These are phyloP conservation scores for Phaenicophaeus curvirostris DNA, from an alignment of 2,797 vertebrate species.

Conservation along the genomic window DNA sequence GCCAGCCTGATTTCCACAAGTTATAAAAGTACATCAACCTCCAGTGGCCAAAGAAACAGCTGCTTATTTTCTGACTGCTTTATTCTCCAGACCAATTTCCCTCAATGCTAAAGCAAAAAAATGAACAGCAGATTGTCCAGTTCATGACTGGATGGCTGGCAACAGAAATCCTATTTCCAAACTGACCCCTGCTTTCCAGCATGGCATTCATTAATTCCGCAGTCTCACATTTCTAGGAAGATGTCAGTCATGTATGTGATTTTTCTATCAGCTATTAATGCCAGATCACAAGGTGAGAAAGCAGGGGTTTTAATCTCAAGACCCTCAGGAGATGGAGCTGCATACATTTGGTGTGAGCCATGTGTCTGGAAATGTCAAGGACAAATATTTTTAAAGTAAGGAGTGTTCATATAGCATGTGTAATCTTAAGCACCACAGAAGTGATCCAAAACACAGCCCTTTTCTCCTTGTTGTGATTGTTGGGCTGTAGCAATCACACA, in stretches of 20 bases:
- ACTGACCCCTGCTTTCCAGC: conserved; percentile 61
- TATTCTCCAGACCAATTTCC: conserved; percentile 29
- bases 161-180: conserved; percentile 65
- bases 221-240: conserved; percentile 65
- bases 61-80: conserved; percentile 23
- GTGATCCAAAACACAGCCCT: conserved; percentile 6
- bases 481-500: background rate
- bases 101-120: background rate
- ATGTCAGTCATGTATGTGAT: conserved; percentile 56
- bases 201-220: conserved; percentile 51
- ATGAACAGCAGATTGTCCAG: conserved; percentile 48
- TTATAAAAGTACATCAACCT: conserved; percentile 20
- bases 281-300: conserved; percentile 73
- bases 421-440: conserved; percentile 6
- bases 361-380: conserved; percentile 73
- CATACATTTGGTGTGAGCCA: conserved; percentile 66
- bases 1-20: conserved; percentile 15
- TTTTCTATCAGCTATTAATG: conserved; percentile 71
- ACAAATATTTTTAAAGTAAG: conserved; percentile 60
- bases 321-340: conserved; percentile 72
- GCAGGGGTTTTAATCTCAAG: conserved; percentile 71
- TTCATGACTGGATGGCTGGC: conserved; percentile 57
- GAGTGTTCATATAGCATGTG: conserved; percentile 10
- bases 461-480: background rate
- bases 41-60: background rate